A percentile compares a stretch with the other conserved stretches of the same genome.
These are phyloP conservation scores for Atrina japonica DNA, from an alignment of 2,888 invertebrate genomes.

Conservation along the genomic window DNA sequence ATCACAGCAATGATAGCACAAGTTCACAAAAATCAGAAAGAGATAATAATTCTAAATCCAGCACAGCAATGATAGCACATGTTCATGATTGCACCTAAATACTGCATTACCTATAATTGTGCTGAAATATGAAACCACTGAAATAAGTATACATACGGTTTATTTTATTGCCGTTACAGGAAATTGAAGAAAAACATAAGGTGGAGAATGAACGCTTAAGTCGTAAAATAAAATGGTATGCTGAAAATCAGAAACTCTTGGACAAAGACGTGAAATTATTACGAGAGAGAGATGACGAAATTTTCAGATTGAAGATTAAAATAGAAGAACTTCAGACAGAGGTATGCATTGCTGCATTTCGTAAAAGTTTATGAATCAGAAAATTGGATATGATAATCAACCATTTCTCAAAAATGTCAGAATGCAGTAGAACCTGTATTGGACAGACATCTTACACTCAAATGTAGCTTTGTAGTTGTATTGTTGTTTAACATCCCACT, in stretches of 20 bases:
- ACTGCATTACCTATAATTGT: background rate
- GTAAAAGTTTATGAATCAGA: too few species aligned
- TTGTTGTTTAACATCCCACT: too few species aligned
- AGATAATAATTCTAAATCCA: too few species aligned
- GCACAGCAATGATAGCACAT: too few species aligned
- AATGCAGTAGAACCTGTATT: too few species aligned
- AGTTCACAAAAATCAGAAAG: too few species aligned
- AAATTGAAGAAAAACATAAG: slow-evolving; percentile 62
- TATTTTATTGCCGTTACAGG: slow-evolving; percentile 56
- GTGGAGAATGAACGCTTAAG: slow-evolving; percentile 69
- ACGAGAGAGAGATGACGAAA: slow-evolving; percentile 71
- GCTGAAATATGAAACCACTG: background rate
- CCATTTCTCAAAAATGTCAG: too few species aligned
- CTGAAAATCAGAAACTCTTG: slow-evolving; percentile 78
- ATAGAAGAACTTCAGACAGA: slow-evolving; percentile 73
- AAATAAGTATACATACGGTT: background rate
- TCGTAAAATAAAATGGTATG: slow-evolving; percentile 77
- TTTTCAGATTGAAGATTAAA: slow-evolving; percentile 69
- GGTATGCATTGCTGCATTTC: too few species aligned
- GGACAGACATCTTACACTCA: too few species aligned
- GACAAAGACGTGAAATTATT: slow-evolving; percentile 72
- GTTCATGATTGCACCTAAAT: background rate
- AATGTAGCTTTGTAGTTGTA: too few species aligned
- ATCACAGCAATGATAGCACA: too few species aligned
- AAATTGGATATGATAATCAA: too few species aligned